These are phyloP conservation scores for Idris sp. DNA, from an alignment of 1,140 invertebrate species.

Conservation along the genomic window DNA sequence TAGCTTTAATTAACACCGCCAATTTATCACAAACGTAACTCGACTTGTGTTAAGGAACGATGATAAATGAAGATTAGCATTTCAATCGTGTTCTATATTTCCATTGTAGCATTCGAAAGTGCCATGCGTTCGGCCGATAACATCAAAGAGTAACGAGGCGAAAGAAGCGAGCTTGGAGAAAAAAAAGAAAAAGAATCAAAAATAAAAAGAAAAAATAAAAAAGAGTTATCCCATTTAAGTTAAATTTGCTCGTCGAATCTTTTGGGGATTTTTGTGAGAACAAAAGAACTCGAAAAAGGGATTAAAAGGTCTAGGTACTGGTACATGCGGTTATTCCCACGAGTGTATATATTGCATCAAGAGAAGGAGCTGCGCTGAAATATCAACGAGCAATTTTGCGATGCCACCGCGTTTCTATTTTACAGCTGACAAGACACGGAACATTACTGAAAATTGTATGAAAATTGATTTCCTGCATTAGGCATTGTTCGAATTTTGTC, in stretches of 20 bases:
- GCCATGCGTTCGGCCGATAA: conserved; percentile 5
- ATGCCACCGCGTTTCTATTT: conserved; percentile 22
- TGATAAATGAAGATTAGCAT: conserved; percentile 40
- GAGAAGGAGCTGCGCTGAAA: conserved; percentile 20
- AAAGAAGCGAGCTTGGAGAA: neutral
- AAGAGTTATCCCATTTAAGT: conserved; percentile 11
- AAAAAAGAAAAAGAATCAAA: conserved; percentile 7
- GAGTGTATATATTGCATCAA: conserved; percentile 18
- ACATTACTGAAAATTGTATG: conserved; percentile 44
- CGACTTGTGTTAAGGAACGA: conserved; percentile 16
- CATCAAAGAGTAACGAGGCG: conserved; percentile 26
- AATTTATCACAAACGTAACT: conserved; percentile 31
- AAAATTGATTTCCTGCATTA: conserved; percentile 39
- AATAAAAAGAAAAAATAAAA: neutral
- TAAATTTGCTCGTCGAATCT: conserved; percentile 32
- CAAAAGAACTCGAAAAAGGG: conserved; percentile 33
- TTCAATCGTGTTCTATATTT: conserved; percentile 26
- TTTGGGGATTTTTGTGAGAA: conserved; percentile 23
- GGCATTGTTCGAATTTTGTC: conserved; percentile 6
- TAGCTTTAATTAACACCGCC: conserved; percentile 13
- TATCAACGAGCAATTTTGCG: conserved; percentile 45
- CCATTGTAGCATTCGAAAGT: conserved; percentile 9
- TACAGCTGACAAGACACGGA: conserved; percentile 41
- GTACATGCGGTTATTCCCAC: conserved; percentile 37
- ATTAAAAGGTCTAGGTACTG: conserved; percentile 30